Evolutionary conservation across 1,140 invertebrate species (phyloP), one percentile per base, ranked within the genome.

Genomic region (Pseudoatta argentina): DNA sequence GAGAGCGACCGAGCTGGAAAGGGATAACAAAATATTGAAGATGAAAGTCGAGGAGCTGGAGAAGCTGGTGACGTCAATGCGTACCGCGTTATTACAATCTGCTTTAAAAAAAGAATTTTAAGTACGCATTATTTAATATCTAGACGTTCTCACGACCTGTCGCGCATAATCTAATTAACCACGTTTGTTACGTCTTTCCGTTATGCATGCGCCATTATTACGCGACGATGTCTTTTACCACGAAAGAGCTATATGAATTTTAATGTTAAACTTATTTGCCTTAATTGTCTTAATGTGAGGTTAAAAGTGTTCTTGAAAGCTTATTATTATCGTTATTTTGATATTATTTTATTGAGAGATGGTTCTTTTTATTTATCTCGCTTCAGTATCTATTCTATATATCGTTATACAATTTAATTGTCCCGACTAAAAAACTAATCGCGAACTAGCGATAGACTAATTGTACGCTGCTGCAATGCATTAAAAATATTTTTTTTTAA

Each of bases 21-120:
- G 91, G 12, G 92, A 95, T 14, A 96, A 96, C 82, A 92, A 91
- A 75, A 90, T 93, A 87, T 87, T 96, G 18, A 95, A 94, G 72
- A 93, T 95, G 87, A 95, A 95, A 85, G 95, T 95, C 0, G 95
- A 96, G n/a, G 94, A 95, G 57, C 79, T 96, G 39, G 95, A 96
- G 48, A 95, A 95, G 87, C 85, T 96, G 14, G 96, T 96, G 1
- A 94, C 93, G 5, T 93, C 93, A 10, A 93, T 96, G 93, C 93
- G 96, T 64, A 93, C 91, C 61, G 92, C 94, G n/a, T 88, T 96
- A 71, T 73, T 96, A 21, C 85, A 91, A 81, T 94, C 94, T 39
- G 95, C 95, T 48, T 88, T 93, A 30, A 94, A 93, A 63, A 94
- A 91, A 51, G 93, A 91, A 64, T 67, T 79, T 59, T 93, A 86